Percentiles rank a stretch among this genome's conserved stretches.
phyloP scores from a whole-genome alignment of 1,140 invertebrate species.

The Helicorthomorpha holstii region DNA sequence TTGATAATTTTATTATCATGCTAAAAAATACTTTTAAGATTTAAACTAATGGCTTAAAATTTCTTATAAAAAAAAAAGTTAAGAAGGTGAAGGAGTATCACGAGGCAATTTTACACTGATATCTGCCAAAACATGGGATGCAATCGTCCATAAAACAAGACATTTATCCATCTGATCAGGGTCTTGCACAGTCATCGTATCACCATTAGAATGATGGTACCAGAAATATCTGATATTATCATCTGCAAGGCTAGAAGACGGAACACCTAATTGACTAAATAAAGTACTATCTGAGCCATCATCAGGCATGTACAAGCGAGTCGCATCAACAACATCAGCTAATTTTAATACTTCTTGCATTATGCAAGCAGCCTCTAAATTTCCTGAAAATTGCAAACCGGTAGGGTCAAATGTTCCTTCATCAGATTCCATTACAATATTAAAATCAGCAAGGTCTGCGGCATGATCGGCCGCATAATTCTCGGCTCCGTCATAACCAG shows the following conservation, averaged over 20 bases:
- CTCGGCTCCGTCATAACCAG: conserved; percentile 43
- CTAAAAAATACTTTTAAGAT: too few species aligned
- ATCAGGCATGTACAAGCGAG: conserved; percentile 7
- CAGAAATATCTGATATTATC: conserved; percentile 57
- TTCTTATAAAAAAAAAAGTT: too few species aligned
- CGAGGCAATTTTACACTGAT: conserved; percentile 43
- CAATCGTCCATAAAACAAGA: conserved; percentile 54
- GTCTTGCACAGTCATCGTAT: conserved; percentile 56
- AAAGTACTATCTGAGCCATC: conserved; percentile 17
- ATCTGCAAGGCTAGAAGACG: conserved; percentile 45
- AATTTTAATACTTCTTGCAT: conserved; percentile 39
- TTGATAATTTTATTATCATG: too few species aligned
- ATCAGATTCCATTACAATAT: conserved; percentile 65
- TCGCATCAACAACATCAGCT: conserved; percentile 14
- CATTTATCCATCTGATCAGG: conserved; percentile 43
- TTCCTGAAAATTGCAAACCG: conserved; percentile 41
- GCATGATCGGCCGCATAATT: conserved; percentile 44
- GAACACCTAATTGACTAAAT: conserved; percentile 32
- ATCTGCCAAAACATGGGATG: conserved; percentile 53
- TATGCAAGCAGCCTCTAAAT: conserved; percentile 40
- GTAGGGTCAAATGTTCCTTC: conserved; percentile 56
- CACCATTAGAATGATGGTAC: conserved; percentile 62
- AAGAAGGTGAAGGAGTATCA: too few species aligned
- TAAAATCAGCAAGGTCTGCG: conserved; percentile 40
- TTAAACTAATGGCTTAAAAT: too few species aligned